These are phyloP conservation scores for Oncorhynchus tshawytscha DNA, from an alignment of 2,113 vertebrate species.

Conservation along the genomic window DNA sequence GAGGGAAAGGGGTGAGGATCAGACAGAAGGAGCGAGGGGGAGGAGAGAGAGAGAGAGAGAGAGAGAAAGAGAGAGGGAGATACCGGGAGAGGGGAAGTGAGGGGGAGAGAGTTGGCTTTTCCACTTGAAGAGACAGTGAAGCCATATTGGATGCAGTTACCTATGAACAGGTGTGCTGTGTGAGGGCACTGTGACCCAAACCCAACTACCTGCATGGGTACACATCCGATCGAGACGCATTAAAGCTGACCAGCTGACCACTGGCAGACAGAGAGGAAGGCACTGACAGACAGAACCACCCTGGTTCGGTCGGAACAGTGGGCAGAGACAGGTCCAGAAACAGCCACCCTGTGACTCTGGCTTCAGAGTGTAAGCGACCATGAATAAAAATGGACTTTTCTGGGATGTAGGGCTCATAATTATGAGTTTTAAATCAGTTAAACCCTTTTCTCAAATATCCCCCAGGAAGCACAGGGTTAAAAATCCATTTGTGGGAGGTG, in stretches of 20 bases:
- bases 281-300: background rate
- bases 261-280: background rate
- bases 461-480: conserved; percentile 72
- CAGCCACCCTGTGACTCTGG: conserved; percentile 44
- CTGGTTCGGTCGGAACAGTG: background rate
- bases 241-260: background rate
- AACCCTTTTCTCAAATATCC: conserved; percentile 76
- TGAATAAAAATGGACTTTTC: conserved; percentile 74
- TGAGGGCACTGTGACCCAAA: conserved; percentile 50
- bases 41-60: background rate
- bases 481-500: conserved; percentile 81
- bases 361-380: conserved; percentile 67
- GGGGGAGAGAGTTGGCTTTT: conserved; percentile 45
- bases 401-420: conserved; percentile 70
- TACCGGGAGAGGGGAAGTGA: background rate
- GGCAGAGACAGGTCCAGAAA: conserved; percentile 3
- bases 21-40: conserved; percentile 14
- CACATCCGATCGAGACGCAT: conserved; percentile 22
- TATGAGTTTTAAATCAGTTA: conserved; percentile 79
- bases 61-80: background rate
- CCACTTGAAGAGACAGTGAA: conserved; percentile 57
- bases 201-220: conserved; percentile 54
- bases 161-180: conserved; percentile 59
- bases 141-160: conserved; percentile 54
- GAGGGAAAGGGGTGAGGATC: conserved; percentile 1